Percentiles rank a stretch among this genome's conserved stretches.
Evolutionary conservation across 2,888 invertebrate species (phyloP).

Genomic region (Acrobasis consociella): DNA sequence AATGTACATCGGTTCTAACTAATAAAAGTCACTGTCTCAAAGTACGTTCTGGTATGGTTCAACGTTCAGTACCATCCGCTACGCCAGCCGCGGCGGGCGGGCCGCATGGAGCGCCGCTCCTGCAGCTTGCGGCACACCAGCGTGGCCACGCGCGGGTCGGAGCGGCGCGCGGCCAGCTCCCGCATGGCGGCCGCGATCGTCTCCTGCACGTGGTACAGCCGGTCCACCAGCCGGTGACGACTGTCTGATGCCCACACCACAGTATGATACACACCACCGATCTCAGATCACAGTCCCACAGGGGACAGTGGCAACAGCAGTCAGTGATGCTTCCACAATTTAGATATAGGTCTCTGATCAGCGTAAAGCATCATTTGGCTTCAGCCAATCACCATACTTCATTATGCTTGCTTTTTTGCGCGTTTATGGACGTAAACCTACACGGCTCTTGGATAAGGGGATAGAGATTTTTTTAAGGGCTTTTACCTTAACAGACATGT

Average conservation of each 20-base stretch:
- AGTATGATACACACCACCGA: conserved; percentile 30
- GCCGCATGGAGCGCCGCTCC: not conserved
- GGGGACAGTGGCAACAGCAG: too few species aligned
- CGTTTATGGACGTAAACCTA: too few species aligned
- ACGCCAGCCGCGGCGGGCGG: not conserved
- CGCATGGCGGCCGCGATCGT: conserved; percentile 45
- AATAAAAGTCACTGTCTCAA: too few species aligned
- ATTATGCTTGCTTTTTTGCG: too few species aligned
- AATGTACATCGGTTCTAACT: too few species aligned
- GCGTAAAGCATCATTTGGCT: too few species aligned
- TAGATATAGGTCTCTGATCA: too few species aligned
- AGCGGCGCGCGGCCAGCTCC: conserved; percentile 47
- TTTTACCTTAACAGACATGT: too few species aligned
- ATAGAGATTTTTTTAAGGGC: too few species aligned
- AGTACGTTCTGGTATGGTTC: not conserved
- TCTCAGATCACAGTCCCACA: not conserved
- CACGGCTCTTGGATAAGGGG: too few species aligned
- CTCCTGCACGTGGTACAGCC: conserved; percentile 57
- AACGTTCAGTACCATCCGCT: not conserved
- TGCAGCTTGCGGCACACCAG: conserved; percentile 37
- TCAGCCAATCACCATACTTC: too few species aligned
- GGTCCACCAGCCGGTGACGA: conserved; percentile 65
- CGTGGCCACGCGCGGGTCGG: conserved; percentile 54
- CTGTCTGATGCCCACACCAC: conserved; percentile 66
- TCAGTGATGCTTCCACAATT: too few species aligned